These are phyloP conservation scores for Falco berigora DNA, from an alignment of 2,797 vertebrate species.

Conservation along the genomic window DNA sequence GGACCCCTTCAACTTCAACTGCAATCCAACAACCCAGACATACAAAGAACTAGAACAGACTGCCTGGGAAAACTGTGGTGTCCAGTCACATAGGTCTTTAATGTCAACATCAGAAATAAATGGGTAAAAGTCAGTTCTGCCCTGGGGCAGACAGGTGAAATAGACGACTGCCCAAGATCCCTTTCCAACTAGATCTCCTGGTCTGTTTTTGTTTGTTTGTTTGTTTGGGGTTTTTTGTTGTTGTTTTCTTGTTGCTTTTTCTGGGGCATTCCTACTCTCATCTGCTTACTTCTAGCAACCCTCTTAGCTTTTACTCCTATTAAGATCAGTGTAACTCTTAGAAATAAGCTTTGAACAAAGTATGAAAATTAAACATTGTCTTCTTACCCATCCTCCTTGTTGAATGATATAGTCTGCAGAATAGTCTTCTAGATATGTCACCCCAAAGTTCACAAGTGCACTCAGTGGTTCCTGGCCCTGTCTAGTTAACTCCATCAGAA, in stretches of 20 bases:
- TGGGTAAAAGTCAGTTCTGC: neutral
- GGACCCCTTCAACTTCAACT: neutral
- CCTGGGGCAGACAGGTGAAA: neutral
- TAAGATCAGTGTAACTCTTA: neutral
- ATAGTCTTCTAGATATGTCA: slow-evolving; percentile 83
- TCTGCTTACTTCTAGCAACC: neutral
- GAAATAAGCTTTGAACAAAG: neutral
- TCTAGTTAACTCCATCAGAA: slow-evolving; percentile 75
- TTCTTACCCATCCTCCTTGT: slow-evolving; percentile 94
- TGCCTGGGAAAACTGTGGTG: neutral
- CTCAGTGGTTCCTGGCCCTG: slow-evolving; percentile 74
- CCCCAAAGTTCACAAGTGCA: slow-evolving; percentile 78
- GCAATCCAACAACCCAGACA: neutral
- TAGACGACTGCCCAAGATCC: neutral
- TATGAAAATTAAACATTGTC: neutral
- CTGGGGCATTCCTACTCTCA: neutral
- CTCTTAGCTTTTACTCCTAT: neutral
- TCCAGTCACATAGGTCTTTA: neutral
- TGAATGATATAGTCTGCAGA: slow-evolving; percentile 84
- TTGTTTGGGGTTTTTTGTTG: too few relatives aligned
- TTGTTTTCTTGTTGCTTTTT: neutral
- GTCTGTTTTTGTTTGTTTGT: too few relatives aligned
- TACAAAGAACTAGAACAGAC: neutral
- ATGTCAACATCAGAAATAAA: neutral
- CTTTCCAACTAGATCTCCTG: neutral